Percentiles rank a stretch among this genome's conserved stretches.
Conservation (phyloP, 2,797 vertebrate genomes). For the Arrhamphus sclerolepis region DNA sequence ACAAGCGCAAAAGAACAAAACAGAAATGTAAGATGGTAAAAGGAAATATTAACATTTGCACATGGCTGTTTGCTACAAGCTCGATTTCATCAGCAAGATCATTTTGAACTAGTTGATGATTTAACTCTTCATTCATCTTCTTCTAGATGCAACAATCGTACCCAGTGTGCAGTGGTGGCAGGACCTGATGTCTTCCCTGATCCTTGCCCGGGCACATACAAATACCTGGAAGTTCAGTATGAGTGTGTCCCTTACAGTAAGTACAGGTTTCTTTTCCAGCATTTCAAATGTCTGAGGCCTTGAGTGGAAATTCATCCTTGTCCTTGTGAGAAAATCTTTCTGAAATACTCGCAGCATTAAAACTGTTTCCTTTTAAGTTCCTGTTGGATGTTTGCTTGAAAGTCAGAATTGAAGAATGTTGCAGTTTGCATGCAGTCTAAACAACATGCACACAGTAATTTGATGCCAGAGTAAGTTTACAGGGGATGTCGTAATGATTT, state of each 20-base stretch:
- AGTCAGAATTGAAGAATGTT: not conserved
- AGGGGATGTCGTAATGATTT: conserved; percentile 18
- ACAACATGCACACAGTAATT: not conserved
- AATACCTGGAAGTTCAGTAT: conserved; percentile 98
- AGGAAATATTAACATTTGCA: too few species aligned
- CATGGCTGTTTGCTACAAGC: too few species aligned
- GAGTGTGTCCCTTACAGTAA: conserved; percentile 99
- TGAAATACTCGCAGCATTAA: too few species aligned
- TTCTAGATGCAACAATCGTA: conserved; percentile 95
- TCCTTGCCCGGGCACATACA: conserved; percentile 96
- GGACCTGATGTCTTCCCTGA: conserved; percentile 98
- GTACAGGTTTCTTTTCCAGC: conserved; percentile 63
- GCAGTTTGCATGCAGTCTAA: not conserved
- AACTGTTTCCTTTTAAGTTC: not conserved
- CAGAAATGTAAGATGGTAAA: too few species aligned
- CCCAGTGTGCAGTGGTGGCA: conserved; percentile 95
- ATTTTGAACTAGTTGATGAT: not conserved
- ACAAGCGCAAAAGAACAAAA: too few species aligned
- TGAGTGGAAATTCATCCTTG: too few species aligned
- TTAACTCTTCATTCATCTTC: conserved; percentile 7
- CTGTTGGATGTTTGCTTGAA: not conserved
- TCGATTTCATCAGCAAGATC: too few species aligned
- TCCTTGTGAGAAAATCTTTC: too few species aligned
- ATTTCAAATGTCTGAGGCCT: too few species aligned
- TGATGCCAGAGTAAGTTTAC: conserved; percentile 8